Base-by-base conservation (phyloP, 2,797 vertebrate genomes). In the Tauraco hartlaubi region DNA sequence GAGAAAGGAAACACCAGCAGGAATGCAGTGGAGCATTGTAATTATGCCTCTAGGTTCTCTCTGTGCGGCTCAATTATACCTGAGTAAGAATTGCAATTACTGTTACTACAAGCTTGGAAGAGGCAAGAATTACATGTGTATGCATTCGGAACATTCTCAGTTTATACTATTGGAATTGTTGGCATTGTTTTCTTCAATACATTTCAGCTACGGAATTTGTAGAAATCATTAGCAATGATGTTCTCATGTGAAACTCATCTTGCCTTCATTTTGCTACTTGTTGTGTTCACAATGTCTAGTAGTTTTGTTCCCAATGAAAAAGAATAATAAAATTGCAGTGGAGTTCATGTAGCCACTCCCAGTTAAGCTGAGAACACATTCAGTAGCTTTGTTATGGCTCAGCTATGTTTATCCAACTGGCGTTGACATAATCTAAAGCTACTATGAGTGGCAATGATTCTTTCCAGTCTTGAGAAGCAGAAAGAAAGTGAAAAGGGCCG, bases 391-490 rank as follows among this genome's bases (percentile, higher is more conserved):
- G 51, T 61, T 91, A 64, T 88, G 71, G 61, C 51, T 77, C 55
- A 76, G 71, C 12, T 71, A 58, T 55, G 25, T 96, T 88, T 80
- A 43, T 95, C 75, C 83, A 67, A 10, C 49, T 72, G 35, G 48
- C 31, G n/a, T 62, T 62, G 59, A 88, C 66, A 61, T 91, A 88
- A 94, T 78, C 63, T 92, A 88, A 93, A 95, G 9, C 37, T 84
- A 43, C 43, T 92, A 68, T 3, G 51, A 93, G 23, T 14, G 13
- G 8, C 21, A 75, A 80, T 43, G 51, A 80, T 85, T 78, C 31
- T 79, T 96, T 85, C 23, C 73, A 93, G 37, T 83, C 96, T 37
- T 86, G 44, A 92, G 69, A 83, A 89, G 54, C 46, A 92, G 85
- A 96, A 79, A 82, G 49, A 55, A 95, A 86, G 11, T 73, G 44